Percentiles rank a stretch among this genome's conserved stretches.
phyloP scores from a whole-genome alignment of 2,113 vertebrate genomes.

The Tylochromis polylepis region DNA sequence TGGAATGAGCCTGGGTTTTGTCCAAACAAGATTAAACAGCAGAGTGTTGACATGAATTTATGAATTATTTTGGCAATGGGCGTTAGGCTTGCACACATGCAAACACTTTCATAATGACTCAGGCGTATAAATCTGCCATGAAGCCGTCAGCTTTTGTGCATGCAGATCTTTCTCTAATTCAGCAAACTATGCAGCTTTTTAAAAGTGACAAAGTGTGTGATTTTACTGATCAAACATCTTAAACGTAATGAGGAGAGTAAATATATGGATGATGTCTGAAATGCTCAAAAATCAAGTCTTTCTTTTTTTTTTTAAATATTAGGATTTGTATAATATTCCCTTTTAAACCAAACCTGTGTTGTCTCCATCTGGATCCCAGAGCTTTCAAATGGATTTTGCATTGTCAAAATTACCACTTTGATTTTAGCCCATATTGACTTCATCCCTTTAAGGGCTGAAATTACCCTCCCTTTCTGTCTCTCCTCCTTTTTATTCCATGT shows the following conservation, averaged over 20 bases:
- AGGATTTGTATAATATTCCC: background rate
- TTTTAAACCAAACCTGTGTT: slow-evolving; percentile 10
- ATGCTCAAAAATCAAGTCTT: background rate
- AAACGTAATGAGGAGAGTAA: background rate
- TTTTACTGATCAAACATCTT: background rate
- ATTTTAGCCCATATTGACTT: slow-evolving; percentile 44
- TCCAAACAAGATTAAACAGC: slow-evolving; percentile 55
- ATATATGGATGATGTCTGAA: background rate
- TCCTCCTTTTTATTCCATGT: slow-evolving; percentile 29
- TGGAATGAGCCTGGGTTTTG: slow-evolving; percentile 46
- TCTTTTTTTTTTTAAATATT: background rate
- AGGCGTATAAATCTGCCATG: slow-evolving; percentile 10
- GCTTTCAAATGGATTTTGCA: slow-evolving; percentile 51
- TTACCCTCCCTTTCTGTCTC: slow-evolving; percentile 14
- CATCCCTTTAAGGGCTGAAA: slow-evolving; percentile 42
- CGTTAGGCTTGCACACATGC: slow-evolving; percentile 14
- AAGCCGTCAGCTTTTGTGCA: background rate
- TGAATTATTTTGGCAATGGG: slow-evolving; percentile 32
- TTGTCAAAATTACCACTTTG: slow-evolving; percentile 53
- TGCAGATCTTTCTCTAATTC: slow-evolving; percentile 10
- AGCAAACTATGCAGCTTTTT: background rate
- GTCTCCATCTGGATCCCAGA: slow-evolving; percentile 32
- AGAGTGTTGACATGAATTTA: slow-evolving; percentile 39
- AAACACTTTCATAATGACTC: slow-evolving; percentile 32
- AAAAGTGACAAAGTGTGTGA: background rate